A percentile compares a stretch with the other conserved stretches of the same genome.
Conservation (phyloP, 2,113 vertebrate species). For the Oncorhynchus clarkii region DNA sequence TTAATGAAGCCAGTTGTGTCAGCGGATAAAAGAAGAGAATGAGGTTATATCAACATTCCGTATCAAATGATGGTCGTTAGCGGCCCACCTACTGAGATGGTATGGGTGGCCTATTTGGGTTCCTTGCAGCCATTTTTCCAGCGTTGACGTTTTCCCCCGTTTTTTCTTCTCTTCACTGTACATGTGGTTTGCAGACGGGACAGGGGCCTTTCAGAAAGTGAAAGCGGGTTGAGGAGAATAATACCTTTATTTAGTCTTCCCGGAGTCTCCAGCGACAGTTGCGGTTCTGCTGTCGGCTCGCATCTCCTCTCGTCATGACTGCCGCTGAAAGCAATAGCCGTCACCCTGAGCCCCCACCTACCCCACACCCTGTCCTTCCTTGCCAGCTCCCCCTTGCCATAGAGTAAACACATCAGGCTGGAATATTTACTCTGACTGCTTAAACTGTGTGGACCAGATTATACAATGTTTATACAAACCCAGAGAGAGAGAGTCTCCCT, state of each 20-base stretch:
- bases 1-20: constrained; percentile 63
- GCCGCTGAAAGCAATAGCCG: constrained; percentile 13
- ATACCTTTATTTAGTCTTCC: constrained; percentile 41
- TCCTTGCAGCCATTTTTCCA: constrained; percentile 51
- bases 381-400: not conserved
- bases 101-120: constrained; percentile 40
- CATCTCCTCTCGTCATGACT: constrained; percentile 37
- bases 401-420: not conserved
- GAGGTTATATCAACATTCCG: constrained; percentile 58
- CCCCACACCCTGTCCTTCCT: not conserved
- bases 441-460: not conserved
- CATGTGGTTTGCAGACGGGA: constrained; percentile 27
- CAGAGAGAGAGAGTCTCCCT: not conserved
- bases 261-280: constrained; percentile 21
- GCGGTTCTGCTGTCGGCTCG: constrained; percentile 41
- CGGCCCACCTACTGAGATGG: constrained; percentile 68
- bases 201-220: constrained; percentile 18
- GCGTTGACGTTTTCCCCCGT: constrained; percentile 37
- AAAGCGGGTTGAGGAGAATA: constrained; percentile 3
- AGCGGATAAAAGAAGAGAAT: constrained; percentile 47
- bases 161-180: constrained; percentile 33
- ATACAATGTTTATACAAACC: not conserved
- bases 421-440: not conserved
- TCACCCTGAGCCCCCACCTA: constrained; percentile 9
- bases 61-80: constrained; percentile 58